Evolutionary conservation across 2,113 vertebrate species (phyloP).

Genomic region (Psephotus haematonotus): DNA sequence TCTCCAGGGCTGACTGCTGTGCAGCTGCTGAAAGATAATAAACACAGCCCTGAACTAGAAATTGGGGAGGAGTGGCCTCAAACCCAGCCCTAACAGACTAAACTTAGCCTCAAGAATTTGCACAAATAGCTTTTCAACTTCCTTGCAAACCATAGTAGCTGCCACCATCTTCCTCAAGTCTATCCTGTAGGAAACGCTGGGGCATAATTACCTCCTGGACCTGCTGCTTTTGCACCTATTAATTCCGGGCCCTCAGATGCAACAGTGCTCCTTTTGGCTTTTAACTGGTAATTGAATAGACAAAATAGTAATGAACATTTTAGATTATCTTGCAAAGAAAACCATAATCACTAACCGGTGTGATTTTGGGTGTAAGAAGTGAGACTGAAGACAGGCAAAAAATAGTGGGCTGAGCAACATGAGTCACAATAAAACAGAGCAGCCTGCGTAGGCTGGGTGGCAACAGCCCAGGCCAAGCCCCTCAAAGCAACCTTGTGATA

Average conservation of each 20-base stretch:
- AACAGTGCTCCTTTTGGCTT: background rate
- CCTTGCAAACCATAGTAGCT: background rate
- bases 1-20: background rate
- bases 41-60: background rate
- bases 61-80: background rate
- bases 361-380: background rate
- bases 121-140: background rate
- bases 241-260: background rate
- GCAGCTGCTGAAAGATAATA: background rate
- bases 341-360: background rate
- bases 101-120: background rate
- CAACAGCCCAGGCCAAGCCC: background rate
- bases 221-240: background rate
- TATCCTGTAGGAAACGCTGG: background rate
- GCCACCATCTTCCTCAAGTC: background rate
- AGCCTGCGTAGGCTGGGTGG: background rate
- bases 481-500: background rate
- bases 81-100: background rate
- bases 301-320: background rate
- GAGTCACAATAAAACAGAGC: background rate
- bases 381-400: background rate
- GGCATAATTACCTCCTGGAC: background rate
- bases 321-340: background rate
- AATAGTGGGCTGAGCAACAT: accelerated
- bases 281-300: background rate